A percentile compares a stretch with the other conserved stretches of the same genome.
Conservation (phyloP, 2,888 invertebrate genomes). For the Odiellus spinosus region DNA sequence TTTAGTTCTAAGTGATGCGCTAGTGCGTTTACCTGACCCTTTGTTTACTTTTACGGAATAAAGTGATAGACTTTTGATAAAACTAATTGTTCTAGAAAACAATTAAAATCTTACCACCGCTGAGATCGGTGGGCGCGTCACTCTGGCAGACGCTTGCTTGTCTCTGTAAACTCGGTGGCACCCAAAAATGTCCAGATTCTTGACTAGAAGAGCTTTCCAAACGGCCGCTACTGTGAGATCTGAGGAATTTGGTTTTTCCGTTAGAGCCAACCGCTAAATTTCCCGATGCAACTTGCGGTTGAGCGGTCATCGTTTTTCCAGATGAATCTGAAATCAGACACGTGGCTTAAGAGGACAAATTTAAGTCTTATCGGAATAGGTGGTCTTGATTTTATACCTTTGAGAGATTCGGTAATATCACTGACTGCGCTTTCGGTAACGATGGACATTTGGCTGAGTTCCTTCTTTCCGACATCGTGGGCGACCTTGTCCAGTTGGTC, state of each 20-base stretch:
- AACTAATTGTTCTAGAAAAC: no score
- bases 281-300: background rate
- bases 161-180: constrained; percentile 23
- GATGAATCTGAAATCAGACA: no score
- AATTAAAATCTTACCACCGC: no score
- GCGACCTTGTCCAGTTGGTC: constrained; percentile 36
- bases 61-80: no score
- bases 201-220: background rate
- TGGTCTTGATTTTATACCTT: no score
- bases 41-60: no score
- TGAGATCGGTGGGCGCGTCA: constrained; percentile 2
- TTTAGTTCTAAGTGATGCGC: no score
- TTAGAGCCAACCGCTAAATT: background rate
- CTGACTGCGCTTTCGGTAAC: background rate
- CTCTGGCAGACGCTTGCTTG: constrained; percentile 16
- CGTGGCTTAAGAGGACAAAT: no score
- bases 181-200: constrained; percentile 27
- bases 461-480: background rate
- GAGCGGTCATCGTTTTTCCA: background rate
- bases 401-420: no score
- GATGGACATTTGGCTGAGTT: background rate
- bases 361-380: no score
- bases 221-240: constrained; percentile 1
- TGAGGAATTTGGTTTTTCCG: background rate
- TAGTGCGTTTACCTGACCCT: no score